phyloP scores from a whole-genome alignment of 2,113 vertebrate species.

The Isurus oxyrinchus region DNA sequence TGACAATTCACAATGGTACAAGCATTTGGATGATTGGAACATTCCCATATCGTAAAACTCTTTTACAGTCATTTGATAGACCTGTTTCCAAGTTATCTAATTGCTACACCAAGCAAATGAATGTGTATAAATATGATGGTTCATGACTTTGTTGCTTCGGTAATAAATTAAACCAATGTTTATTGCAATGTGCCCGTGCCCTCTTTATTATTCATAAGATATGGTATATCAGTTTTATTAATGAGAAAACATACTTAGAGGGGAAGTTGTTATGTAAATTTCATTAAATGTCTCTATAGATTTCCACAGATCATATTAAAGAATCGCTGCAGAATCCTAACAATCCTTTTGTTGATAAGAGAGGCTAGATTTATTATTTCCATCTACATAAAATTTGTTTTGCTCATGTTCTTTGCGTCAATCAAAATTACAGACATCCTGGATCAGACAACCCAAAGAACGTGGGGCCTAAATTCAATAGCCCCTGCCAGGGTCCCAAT shows the following conservation, averaged over 20 bases:
- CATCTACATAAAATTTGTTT: neutral
- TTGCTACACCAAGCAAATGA: neutral
- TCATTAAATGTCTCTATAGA: constrained; percentile 25
- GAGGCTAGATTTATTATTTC: constrained; percentile 2
- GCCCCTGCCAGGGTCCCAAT: neutral
- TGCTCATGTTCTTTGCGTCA: neutral
- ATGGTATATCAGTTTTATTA: constrained; percentile 35
- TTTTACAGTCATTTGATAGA: neutral
- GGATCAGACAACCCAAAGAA: neutral
- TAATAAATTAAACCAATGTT: constrained; percentile 17
- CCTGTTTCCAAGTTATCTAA: neutral
- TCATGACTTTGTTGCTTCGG: constrained; percentile 23
- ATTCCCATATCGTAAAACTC: neutral
- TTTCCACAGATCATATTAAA: constrained; percentile 29
- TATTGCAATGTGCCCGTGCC: constrained; percentile 14
- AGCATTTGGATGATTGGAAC: neutral
- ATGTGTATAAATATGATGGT: constrained; percentile 24
- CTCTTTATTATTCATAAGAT: constrained; percentile 28
- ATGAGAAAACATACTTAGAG: constrained; percentile 21
- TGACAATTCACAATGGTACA: constrained; percentile 12
- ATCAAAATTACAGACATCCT: neutral
- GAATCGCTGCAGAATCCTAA: neutral
- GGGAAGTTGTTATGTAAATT: constrained; percentile 1
- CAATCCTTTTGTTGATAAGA: constrained; percentile 9
- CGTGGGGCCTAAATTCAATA: neutral